Evolutionary conservation across 2,113 vertebrate genomes (phyloP), one percentile per base, ranked within the genome.

Genomic region (Rostratula benghalensis): DNA sequence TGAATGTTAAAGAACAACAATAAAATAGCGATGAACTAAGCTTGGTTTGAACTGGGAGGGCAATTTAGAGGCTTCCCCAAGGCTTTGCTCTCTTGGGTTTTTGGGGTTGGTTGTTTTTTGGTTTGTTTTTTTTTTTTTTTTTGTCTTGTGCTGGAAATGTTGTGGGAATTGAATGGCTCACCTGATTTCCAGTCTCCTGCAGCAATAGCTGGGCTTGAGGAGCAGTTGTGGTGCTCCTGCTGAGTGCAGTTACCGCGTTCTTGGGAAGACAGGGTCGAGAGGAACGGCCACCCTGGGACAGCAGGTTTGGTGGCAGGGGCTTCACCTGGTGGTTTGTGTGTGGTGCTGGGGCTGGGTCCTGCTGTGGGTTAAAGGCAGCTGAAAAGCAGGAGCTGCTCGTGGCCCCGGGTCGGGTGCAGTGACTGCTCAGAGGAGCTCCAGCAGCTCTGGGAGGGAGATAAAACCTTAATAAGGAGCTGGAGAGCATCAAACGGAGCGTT

Each of bases 211-310:
- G 61, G 14, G 7, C 57, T 53, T 18, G 8, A 22, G 50, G 54
- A 56, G 60, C 2, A 19, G 75, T 6, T 13, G 69, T 24, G 33
- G 68, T 13, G 4, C 45, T 59, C 1, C 2, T 8, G 56, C 50
- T 28, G 0, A 1, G 56, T 5, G 7, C 6, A 11, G 28, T 7
- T 41, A 13, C 12, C 27, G 5, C 2, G 1, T 14, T 2, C 3
- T 27, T 7, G 7, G 75, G 8, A 30, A 20, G 39, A 16, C 4
- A 23, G 6, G 28, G 68, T 3, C 1, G 7, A 17, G 54, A 48
- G 80, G 22, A 75, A 43, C 27, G 7, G 1, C n/a, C n/a, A 75
- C 64, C 39, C 1, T 8, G 31, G 60, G 67, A 4, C 12, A 7
- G 68, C 3, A 71, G 33, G 28, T 20, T 67, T 28, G 1, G 80